phyloP scores from a whole-genome alignment of 2,888 invertebrate species.

The Isoperla grammatica region DNA sequence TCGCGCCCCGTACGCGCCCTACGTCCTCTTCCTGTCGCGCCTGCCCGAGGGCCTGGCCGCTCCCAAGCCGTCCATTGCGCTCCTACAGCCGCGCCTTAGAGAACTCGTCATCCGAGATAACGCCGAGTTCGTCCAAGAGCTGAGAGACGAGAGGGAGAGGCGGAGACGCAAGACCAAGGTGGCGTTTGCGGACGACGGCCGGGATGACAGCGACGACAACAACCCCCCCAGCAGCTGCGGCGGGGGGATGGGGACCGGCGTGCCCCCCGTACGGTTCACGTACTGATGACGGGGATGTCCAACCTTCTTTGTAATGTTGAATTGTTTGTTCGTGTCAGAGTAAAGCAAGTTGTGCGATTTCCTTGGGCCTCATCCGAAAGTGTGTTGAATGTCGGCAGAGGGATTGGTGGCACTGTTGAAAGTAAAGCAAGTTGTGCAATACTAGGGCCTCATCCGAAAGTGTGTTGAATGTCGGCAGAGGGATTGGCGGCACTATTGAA shows the following conservation, averaged over 20 bases:
- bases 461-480: too few relatives aligned
- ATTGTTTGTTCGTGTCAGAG: too few relatives aligned
- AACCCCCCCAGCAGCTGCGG: constrained; percentile 51
- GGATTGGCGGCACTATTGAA: too few relatives aligned
- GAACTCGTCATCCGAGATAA: constrained; percentile 39
- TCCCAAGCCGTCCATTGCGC: constrained; percentile 28
- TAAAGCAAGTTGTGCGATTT: too few relatives aligned
- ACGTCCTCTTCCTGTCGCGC: constrained; percentile 67
- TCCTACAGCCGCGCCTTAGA: constrained; percentile 37
- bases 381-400: too few relatives aligned
- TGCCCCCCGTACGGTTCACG: constrained; percentile 23
- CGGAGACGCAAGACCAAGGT: constrained; percentile 30
- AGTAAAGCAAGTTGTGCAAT: too few relatives aligned
- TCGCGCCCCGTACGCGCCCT: constrained; percentile 70
- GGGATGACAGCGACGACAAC: constrained; percentile 45
- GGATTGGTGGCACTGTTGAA: too few relatives aligned
- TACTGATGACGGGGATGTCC: constrained; percentile 19
- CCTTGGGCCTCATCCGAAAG: too few relatives aligned
- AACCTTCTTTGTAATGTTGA: too few relatives aligned
- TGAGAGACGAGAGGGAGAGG: constrained; percentile 35
- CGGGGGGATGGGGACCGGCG: constrained; percentile 38
- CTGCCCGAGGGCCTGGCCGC: constrained; percentile 18
- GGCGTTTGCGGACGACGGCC: constrained; percentile 24
- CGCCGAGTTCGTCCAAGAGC: constrained; percentile 37
- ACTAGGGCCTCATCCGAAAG: too few relatives aligned